Evolutionary conservation across 2,888 invertebrate genomes (phyloP).

Genomic region (Petrophora chlorosata): DNA sequence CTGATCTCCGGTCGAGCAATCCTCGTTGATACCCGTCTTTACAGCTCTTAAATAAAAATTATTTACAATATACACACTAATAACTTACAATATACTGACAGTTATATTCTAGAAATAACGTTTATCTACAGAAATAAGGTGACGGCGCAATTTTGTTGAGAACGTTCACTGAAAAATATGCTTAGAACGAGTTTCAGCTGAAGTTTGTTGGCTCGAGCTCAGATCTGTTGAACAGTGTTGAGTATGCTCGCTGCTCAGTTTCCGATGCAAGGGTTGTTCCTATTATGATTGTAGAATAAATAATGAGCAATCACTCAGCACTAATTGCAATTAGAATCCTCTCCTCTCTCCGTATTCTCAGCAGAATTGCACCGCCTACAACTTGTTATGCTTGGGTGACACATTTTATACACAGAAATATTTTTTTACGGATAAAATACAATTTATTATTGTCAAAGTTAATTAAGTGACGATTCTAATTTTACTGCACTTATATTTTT

Average conservation of each 20-base stretch:
- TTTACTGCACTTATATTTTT: slow-evolving; percentile 80
- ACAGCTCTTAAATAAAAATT: slow-evolving; percentile 77
- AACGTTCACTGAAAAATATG: slow-evolving; percentile 17
- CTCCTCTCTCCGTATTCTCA: slow-evolving; percentile 39
- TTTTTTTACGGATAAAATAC: slow-evolving; percentile 78
- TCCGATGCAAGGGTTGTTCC: slow-evolving; percentile 24
- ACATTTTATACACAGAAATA: slow-evolving; percentile 82
- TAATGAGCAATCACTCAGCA: slow-evolving; percentile 10
- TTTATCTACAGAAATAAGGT: slow-evolving; percentile 74
- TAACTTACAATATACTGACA: slow-evolving; percentile 75
- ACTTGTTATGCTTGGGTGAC: slow-evolving; percentile 77
- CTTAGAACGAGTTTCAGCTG: not conserved
- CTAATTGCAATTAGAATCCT: slow-evolving; percentile 30
- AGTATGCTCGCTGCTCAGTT: slow-evolving; percentile 12
- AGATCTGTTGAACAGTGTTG: not conserved
- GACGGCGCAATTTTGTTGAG: slow-evolving; percentile 57
- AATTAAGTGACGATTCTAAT: slow-evolving; percentile 81
- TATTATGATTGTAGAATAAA: slow-evolving; percentile 26
- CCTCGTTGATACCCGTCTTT: slow-evolving; percentile 68
- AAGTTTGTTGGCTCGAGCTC: slow-evolving; percentile 12
- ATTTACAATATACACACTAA: slow-evolving; percentile 81
- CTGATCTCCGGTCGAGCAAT: slow-evolving; percentile 64
- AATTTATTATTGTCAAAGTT: slow-evolving; percentile 80
- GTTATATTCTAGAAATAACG: slow-evolving; percentile 76
- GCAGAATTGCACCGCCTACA: slow-evolving; percentile 55